Evolutionary conservation across 2,888 invertebrate genomes (phyloP).

Genomic region (Nemotelus pantherinus): DNA sequence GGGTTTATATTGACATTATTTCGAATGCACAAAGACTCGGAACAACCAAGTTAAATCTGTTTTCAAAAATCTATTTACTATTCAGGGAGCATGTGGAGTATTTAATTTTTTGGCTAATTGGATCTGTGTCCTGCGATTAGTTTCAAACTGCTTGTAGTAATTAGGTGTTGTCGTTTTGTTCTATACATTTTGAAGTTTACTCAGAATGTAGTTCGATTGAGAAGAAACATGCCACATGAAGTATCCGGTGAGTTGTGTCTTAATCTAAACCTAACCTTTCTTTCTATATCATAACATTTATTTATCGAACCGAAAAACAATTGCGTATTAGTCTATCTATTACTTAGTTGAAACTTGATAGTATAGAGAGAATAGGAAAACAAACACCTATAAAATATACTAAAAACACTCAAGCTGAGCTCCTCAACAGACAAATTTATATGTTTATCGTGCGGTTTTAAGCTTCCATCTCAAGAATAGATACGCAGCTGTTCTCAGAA

Average conservation of each 20-base stretch:
- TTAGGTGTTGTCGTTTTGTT: too few relatives aligned
- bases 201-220: not conserved
- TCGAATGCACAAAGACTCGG: too few relatives aligned
- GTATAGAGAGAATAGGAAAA: constrained; percentile 15
- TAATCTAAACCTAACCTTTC: not conserved
- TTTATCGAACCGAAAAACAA: not conserved
- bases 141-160: too few relatives aligned
- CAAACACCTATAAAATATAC: constrained; percentile 18
- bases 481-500: constrained; percentile 83
- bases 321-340: not conserved
- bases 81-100: too few relatives aligned
- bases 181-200: too few relatives aligned
- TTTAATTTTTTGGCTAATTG: too few relatives aligned
- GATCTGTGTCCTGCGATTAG: too few relatives aligned
- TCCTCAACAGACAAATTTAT: not conserved
- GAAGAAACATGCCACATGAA: not conserved
- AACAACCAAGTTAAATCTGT: too few relatives aligned
- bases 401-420: not conserved
- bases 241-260: constrained; percentile 10
- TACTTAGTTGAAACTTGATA: not conserved
- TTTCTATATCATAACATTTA: not conserved
- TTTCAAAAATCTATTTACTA: too few relatives aligned
- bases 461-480: constrained; percentile 89
- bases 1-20: too few relatives aligned
- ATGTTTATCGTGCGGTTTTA: constrained; percentile 76